Base-by-base conservation (phyloP, 1,140 invertebrate species). In the Panagrolaimus sp. region DNA sequence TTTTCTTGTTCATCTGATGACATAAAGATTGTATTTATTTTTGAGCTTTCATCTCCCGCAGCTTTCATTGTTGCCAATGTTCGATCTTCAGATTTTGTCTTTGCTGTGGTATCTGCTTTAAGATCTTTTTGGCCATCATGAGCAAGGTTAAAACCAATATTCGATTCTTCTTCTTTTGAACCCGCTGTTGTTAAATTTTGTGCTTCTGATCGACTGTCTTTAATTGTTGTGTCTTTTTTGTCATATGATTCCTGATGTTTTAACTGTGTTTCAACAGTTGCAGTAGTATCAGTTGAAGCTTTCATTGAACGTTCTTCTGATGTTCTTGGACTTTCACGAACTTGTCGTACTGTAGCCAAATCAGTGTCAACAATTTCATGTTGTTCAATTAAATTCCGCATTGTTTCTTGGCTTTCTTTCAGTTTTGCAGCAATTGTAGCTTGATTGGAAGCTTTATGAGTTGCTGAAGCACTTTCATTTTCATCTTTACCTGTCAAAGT, bases 201-300 rank as follows among this genome's bases (percentile, higher is more conserved):
- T 4, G 32, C 32, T 38, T 38, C 32, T 4, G 32, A 38, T 38
- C 32, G 32, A 38, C 32, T 38, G 32, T 38, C 32, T 38, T 38
- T 38, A 2, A 38, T 38, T 38, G 32, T 38, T 38, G 32, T 38
- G 2, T 38, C 32, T 38, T 38, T 32, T 32, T 6, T 28, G 10
- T 24, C 45, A 9, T 8, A 21, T 17, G 73, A 9, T 55, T 71
- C 69, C 10, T 14, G 9, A 28, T 15, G 10, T 38, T 26, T n/a
- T 24, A 72, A 7, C 0, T 15, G 12, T 15, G 45, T 15, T 44
- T 71, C 68, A 14, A 71, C 9, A n/a, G 47, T 28, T 8, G 55
- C 1, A 15, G 44, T 15, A 43, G 14, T 69, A 32, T 71, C 67
- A 24, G 17, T 21, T 9, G 70, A 9, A 72, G 70, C 68, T 63